phyloP scores from a whole-genome alignment of 92 coral and sea anemone species.

The Bergia sp. region DNA sequence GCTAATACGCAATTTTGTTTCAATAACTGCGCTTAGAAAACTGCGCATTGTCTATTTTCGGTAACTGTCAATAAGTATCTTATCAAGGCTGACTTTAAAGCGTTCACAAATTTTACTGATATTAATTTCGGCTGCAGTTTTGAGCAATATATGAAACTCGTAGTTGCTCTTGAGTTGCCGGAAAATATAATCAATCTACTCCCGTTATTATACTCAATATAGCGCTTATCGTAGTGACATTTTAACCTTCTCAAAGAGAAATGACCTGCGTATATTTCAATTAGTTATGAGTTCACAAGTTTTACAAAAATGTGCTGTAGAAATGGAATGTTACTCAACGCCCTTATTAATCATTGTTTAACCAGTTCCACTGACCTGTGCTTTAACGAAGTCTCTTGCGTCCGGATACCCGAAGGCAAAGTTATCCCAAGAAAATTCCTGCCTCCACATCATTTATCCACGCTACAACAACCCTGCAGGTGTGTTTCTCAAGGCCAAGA shows the following conservation, averaged over 20 bases:
- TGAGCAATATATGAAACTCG: neutral
- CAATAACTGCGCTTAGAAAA: neutral
- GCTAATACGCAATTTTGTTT: no score
- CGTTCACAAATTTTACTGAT: no score
- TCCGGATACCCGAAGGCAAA: slow-evolving; percentile 14
- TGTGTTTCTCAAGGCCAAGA: neutral
- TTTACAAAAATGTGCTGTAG: neutral
- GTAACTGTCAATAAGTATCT: no score
- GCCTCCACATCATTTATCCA: slow-evolving; percentile 6
- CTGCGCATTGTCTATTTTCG: neutral
- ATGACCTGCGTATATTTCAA: neutral
- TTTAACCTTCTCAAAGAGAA: neutral
- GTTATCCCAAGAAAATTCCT: slow-evolving; percentile 19
- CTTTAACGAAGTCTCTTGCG: slow-evolving; percentile 22
- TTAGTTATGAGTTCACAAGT: neutral
- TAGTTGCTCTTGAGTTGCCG: neutral
- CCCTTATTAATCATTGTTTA: neutral
- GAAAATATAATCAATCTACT: neutral
- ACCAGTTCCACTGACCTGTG: neutral
- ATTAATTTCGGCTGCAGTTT: neutral
- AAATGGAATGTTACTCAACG: neutral
- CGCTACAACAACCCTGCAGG: neutral
- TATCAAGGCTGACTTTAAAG: neutral
- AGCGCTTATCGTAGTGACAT: neutral
- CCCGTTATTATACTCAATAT: neutral